Conservation (phyloP, 2,797 vertebrate genomes). For the Dipus sagitta region DNA sequence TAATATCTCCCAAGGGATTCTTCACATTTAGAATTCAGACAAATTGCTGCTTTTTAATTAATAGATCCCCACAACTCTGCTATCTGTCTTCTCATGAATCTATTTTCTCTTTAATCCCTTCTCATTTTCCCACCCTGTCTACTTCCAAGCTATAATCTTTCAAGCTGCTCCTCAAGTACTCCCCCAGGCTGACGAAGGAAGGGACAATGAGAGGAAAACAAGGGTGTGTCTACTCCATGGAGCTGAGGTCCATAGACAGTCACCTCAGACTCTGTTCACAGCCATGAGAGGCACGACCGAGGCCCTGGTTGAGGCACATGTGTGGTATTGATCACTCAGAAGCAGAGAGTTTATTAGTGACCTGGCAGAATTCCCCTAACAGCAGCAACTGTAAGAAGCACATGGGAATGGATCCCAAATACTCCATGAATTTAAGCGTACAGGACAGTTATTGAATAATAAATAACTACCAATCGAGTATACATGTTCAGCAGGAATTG, state of each 20-base stretch:
- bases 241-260: background rate
- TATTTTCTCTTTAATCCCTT: slow-evolving; percentile 78
- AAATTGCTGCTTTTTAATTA: slow-evolving; percentile 84
- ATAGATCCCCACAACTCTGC: slow-evolving; percentile 79
- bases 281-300: rapidly evolving
- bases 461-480: slow-evolving; percentile 86
- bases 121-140: slow-evolving; percentile 67
- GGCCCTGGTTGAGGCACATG: rapidly evolving
- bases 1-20: slow-evolving; percentile 74
- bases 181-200: background rate
- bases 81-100: slow-evolving; percentile 80
- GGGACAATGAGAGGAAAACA: background rate
- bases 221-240: too few species aligned
- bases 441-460: slow-evolving; percentile 87
- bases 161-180: slow-evolving; percentile 17
- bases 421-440: slow-evolving; percentile 85
- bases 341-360: slow-evolving; percentile 32
- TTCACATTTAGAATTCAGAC: slow-evolving; percentile 80
- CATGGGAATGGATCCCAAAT: slow-evolving; percentile 78
- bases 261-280: background rate
- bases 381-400: slow-evolving; percentile 57
- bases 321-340: background rate
- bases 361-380: background rate
- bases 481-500: slow-evolving; percentile 86
- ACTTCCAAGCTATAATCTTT: slow-evolving; percentile 69